Percentiles rank a stretch among this genome's conserved stretches.
Evolutionary conservation across 2,797 vertebrate genomes (phyloP).

Genomic region (Limosa lapponica): DNA sequence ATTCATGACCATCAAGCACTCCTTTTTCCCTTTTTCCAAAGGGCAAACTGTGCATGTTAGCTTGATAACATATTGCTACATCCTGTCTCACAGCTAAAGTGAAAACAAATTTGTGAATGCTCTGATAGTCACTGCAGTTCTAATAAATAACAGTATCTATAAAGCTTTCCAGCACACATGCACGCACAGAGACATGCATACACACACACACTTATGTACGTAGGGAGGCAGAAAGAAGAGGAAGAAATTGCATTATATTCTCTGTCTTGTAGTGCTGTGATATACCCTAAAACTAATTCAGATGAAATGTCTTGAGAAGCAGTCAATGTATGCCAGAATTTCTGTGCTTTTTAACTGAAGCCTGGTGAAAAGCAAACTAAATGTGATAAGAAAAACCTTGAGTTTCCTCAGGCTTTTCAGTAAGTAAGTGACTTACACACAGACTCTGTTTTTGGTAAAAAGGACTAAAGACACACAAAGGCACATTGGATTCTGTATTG

Average conservation of each 20-base stretch:
- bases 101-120: background rate
- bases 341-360: background rate
- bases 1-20: background rate
- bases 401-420: background rate
- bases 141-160: background rate
- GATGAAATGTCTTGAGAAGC: background rate
- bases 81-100: background rate
- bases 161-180: background rate
- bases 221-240: background rate
- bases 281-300: background rate
- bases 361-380: background rate
- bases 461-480: background rate
- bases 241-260: background rate
- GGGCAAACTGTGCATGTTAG: background rate
- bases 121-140: background rate
- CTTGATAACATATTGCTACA: background rate
- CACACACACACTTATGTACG: fast-evolving
- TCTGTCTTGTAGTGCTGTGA: background rate
- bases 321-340: background rate
- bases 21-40: background rate
- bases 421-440: background rate
- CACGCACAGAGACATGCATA: background rate
- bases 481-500: background rate
- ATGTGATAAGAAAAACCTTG: background rate
- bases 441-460: background rate